A percentile compares a stretch with the other conserved stretches of the same genome.
Evolutionary conservation across 2,113 vertebrate genomes (phyloP).

Genomic region (Mobula hypostoma): DNA sequence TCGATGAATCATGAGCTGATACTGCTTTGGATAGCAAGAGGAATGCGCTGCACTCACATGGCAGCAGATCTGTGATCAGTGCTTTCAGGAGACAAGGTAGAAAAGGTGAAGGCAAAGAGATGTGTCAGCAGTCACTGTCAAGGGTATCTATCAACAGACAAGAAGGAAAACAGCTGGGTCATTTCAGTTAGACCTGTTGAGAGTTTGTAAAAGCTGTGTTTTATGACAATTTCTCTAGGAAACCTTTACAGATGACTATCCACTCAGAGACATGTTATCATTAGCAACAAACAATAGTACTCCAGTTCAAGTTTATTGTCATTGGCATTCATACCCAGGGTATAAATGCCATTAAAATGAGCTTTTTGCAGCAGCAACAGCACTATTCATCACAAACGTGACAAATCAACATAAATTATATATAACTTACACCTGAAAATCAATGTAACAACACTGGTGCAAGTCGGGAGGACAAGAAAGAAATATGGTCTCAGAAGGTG

Average conservation of each 20-base stretch:
- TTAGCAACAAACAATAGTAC: too few species aligned
- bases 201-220: not conserved
- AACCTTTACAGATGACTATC: not conserved
- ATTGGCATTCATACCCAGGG: too few species aligned
- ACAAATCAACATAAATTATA: too few species aligned
- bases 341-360: too few species aligned
- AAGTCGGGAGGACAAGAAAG: too few species aligned
- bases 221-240: not conserved
- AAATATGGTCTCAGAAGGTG: too few species aligned
- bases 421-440: too few species aligned
- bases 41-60: not conserved
- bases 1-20: not conserved
- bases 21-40: not conserved
- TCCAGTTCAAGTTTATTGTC: too few species aligned
- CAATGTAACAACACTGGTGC: too few species aligned
- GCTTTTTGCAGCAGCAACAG: too few species aligned
- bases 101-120: not conserved
- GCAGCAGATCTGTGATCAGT: not conserved
- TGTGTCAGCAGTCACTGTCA: not conserved
- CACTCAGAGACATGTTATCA: not conserved
- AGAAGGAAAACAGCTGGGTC: not conserved
- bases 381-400: too few species aligned
- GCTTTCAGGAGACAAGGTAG: not conserved
- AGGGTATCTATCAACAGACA: not conserved
- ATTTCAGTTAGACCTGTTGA: not conserved